These are phyloP conservation scores for Epizoanthus stellaris DNA, from an alignment of 92 coral and sea anemone genomes.

Conservation along the genomic window DNA sequence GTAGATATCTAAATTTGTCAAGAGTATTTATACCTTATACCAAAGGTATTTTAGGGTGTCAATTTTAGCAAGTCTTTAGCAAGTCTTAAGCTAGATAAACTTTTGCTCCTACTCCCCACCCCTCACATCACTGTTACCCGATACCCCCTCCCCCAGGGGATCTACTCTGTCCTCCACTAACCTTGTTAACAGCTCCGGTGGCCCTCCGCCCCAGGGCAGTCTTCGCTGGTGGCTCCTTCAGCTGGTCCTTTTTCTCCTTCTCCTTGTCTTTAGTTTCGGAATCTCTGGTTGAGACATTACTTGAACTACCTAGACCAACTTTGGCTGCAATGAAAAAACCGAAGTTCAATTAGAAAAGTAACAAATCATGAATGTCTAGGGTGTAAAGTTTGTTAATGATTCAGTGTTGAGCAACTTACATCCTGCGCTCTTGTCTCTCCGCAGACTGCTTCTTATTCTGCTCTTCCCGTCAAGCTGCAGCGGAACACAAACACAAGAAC, in stretches of 20 bases:
- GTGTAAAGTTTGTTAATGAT: neutral
- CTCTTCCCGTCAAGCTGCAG: slow-evolving; percentile 39
- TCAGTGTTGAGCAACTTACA: neutral
- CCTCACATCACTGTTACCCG: neutral
- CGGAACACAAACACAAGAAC: neutral
- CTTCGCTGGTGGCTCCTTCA: slow-evolving; percentile 6
- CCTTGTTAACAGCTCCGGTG: slow-evolving; percentile 46
- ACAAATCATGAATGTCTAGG: neutral
- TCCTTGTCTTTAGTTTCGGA: slow-evolving; percentile 35
- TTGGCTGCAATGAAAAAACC: slow-evolving; percentile 10
- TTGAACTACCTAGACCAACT: slow-evolving; percentile 9
- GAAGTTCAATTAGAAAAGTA: neutral
- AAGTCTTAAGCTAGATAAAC: too few relatives aligned
- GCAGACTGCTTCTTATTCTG: slow-evolving; percentile 34
- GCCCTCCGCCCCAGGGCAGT: slow-evolving; percentile 35
- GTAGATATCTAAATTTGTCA: too few relatives aligned
- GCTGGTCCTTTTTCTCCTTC: slow-evolving; percentile 26
- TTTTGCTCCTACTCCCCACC: too few relatives aligned
- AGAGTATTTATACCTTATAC: too few relatives aligned
- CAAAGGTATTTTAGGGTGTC: too few relatives aligned
- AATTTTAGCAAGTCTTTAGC: too few relatives aligned
- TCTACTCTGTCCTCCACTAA: neutral
- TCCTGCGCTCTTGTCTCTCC: slow-evolving; percentile 29
- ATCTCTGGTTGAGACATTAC: slow-evolving; percentile 17
- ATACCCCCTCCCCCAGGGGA: neutral